These are phyloP conservation scores for Acrossocheilus wenchowensis DNA, from an alignment of 2,797 vertebrate genomes.

Conservation along the genomic window DNA sequence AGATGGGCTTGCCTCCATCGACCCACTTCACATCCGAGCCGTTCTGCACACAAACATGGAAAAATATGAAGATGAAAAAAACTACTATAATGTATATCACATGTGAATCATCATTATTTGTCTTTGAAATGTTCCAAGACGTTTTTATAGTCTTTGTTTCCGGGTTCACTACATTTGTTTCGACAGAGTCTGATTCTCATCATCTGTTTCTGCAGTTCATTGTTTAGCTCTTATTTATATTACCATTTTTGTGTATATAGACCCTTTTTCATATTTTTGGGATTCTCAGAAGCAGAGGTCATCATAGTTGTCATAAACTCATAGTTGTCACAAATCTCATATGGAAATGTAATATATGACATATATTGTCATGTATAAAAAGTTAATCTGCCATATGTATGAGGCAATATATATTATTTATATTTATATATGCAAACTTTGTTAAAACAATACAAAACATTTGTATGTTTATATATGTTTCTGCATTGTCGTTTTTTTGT, in stretches of 20 bases:
- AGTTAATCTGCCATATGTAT: no score
- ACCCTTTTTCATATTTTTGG: neutral
- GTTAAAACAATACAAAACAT: no score
- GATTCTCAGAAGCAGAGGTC: neutral
- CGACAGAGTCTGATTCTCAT: neutral
- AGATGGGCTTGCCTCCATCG: slow-evolving; percentile 92
- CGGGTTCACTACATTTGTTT: neutral
- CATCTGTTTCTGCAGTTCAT: neutral
- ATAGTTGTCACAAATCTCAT: neutral
- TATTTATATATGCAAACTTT: no score
- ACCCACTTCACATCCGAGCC: slow-evolving; percentile 94
- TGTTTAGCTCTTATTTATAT: neutral
- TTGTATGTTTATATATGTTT: no score
- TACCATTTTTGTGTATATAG: neutral
- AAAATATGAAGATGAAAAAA: neutral
- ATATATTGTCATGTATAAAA: neutral
- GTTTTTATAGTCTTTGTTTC: no score
- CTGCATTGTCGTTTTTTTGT: no score
- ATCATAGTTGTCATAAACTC: neutral
- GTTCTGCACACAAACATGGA: slow-evolving; percentile 66
- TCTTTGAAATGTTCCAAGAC: neutral
- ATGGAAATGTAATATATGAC: neutral
- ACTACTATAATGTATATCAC: neutral
- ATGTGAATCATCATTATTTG: neutral
- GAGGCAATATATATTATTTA: neutral